Base-by-base conservation (phyloP, 2,888 invertebrate species). In the Cheilosia variabilis region DNA sequence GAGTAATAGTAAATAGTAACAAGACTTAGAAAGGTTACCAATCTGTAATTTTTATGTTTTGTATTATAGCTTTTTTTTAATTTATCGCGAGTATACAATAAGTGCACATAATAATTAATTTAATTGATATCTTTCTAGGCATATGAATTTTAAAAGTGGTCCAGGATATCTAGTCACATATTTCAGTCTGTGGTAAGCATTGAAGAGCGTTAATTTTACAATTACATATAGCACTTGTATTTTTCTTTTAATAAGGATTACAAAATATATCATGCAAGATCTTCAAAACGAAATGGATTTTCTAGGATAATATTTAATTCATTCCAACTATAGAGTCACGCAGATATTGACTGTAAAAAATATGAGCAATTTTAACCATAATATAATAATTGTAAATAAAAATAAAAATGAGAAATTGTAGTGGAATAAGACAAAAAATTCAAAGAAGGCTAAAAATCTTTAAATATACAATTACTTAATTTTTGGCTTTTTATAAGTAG, bases 1-100 rank as follows among this genome's bases (percentile, higher is more conserved):
- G 87, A 91, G 91, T 91, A 68, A 22, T n/a, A 15, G 31, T 9
- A 27, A 19, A 17, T 17, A 1, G 2, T 15, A 22, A 22, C 27
- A 27, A 27, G 27, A 27, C n/a, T 17, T 19, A 17, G 47, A 17
- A 17, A 0, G 5, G n/a, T 2, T n/a, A 47, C 47, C 9, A 19
- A 19, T 9, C 2, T 17, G 13, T 3, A 37, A 37, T 13, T 37
- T 13, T 3, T 3, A 37, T 37, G 3, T 13, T 13, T 37, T 13
- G 3, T 1, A 37, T 37, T 10, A 37, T 37, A 37, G 13, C 1
- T 4, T 37, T 13, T 34, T 37, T 37, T 37, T 34, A 13, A 45
- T n/a, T 17, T 17, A 45, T 2, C 2, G 15, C 15, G 2, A 1
- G 15, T 43, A 43, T n/a, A 43, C 4, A n/a, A 15, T n/a, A n/a